Conservation (phyloP, 2,888 invertebrate species). For the Eupithecia vulgata region DNA sequence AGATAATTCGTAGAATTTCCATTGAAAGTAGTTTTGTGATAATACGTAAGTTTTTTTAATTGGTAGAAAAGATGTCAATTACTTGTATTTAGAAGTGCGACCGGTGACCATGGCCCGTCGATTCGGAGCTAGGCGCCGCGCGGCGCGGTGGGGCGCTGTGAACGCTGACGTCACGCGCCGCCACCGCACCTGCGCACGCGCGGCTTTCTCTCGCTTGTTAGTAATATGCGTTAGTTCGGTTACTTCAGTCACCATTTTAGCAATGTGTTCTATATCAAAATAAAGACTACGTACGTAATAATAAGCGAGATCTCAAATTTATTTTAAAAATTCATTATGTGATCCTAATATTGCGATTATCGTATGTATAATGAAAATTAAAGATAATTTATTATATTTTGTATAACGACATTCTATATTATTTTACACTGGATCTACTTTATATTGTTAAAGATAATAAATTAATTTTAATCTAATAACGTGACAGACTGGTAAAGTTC, state of each 20-base stretch:
- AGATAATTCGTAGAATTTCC: constrained; percentile 28
- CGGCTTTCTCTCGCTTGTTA: constrained; percentile 77
- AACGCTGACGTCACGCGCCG: constrained; percentile 23
- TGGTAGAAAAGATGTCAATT: constrained; percentile 43
- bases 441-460: constrained; percentile 82
- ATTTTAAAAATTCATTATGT: constrained; percentile 80
- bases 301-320: constrained; percentile 85
- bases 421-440: constrained; percentile 82
- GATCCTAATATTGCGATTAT: constrained; percentile 81
- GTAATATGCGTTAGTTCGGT: constrained; percentile 74
- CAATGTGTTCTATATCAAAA: constrained; percentile 81
- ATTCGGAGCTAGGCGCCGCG: constrained; percentile 50
- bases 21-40: constrained; percentile 36
- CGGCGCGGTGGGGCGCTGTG: constrained; percentile 30
- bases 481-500: constrained; percentile 84
- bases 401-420: constrained; percentile 82
- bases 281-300: constrained; percentile 83
- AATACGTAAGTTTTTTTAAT: constrained; percentile 40
- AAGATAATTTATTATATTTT: constrained; percentile 84
- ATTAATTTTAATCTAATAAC: constrained; percentile 84
- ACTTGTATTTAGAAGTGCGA: constrained; percentile 40
- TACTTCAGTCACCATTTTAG: constrained; percentile 80
- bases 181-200: constrained; percentile 42
- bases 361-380: constrained; percentile 76
- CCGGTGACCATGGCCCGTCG: constrained; percentile 60